A percentile compares a stretch with the other conserved stretches of the same genome.
Evolutionary conservation across 2,888 invertebrate species (phyloP).

Genomic region (Eupithecia centaureata): DNA sequence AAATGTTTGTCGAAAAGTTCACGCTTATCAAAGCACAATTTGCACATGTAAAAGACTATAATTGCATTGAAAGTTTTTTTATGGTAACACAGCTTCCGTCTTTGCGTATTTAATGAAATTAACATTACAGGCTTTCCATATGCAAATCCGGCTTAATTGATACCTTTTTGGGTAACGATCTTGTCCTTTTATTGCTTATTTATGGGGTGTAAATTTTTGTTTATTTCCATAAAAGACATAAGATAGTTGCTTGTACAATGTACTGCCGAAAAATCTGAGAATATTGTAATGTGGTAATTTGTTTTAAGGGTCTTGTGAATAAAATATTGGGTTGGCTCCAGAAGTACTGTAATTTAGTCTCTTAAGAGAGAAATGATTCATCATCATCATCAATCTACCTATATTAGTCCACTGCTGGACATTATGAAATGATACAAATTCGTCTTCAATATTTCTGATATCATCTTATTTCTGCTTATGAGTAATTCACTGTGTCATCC

Average conservation of each 20-base stretch:
- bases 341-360: too few species aligned
- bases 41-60: constrained; percentile 61
- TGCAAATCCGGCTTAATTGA: constrained; percentile 55
- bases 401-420: too few species aligned
- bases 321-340: too few species aligned
- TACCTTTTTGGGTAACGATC: constrained; percentile 48
- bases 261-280: not conserved
- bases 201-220: constrained; percentile 38
- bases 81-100: constrained; percentile 52
- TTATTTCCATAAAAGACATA: constrained; percentile 25
- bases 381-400: too few species aligned
- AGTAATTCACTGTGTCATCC: constrained; percentile 8
- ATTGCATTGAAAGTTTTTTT: constrained; percentile 72
- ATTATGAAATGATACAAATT: too few species aligned
- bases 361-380: too few species aligned
- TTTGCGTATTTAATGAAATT: constrained; percentile 55
- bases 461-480: not conserved
- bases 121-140: constrained; percentile 60
- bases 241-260: constrained; percentile 8
- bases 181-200: constrained; percentile 44
- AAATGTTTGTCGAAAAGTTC: constrained; percentile 56
- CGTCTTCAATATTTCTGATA: not conserved
- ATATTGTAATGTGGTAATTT: not conserved
- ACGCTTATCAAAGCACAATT: constrained; percentile 62
- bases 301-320: too few species aligned